Evolutionary conservation across 1,140 invertebrate species (phyloP), one percentile per base, ranked within the genome.

Genomic region (Laodelphax striatellus): DNA sequence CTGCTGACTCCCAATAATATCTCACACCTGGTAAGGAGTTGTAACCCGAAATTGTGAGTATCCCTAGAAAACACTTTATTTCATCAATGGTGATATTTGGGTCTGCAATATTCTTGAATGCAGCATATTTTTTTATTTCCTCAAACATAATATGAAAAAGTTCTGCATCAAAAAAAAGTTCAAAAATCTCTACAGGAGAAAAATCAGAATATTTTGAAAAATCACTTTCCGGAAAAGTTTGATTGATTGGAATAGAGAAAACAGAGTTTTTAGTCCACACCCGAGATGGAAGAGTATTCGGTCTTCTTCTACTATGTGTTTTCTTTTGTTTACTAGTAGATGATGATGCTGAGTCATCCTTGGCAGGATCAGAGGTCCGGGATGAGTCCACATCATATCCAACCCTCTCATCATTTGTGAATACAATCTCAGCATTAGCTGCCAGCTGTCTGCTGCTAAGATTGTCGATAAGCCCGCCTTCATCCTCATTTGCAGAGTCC

Each of bases 401-500:
- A 22, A 42, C 44, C 14, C 56, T 22, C 16, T 57, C n/a, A n/a
- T 57, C 22, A 24, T 59, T 52, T 13, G 9, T 52, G 57, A 52
- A 59, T 42, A 59, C 44, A 63, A 66, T 34, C 58, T 61, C 61
- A 50, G 64, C 62, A 44, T 22, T 28, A 44, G 64, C 57, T 11
- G 42, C 42, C 16, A 67, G 42, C 61, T 65, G 62, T 54, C 52
- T 60, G n/a, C 58, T 53, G 22, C 52, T 55, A 28, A 67, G 46
- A 63, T 65, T 65, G 58, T 66, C 64, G 8, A 64, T 19, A 24
- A 62, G 44, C 11, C 62, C 63, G 17, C 64, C 64, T 62, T 64
- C 60, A 55, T 62, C 58, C 58, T 67, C 64, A 59, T 67, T 62
- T 41, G 38, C 66, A 31, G 64, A 64, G 54, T 64, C 64, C 58